These are phyloP conservation scores for Panulirus ornatus DNA, from an alignment of 1,140 invertebrate genomes.

Conservation along the genomic window DNA sequence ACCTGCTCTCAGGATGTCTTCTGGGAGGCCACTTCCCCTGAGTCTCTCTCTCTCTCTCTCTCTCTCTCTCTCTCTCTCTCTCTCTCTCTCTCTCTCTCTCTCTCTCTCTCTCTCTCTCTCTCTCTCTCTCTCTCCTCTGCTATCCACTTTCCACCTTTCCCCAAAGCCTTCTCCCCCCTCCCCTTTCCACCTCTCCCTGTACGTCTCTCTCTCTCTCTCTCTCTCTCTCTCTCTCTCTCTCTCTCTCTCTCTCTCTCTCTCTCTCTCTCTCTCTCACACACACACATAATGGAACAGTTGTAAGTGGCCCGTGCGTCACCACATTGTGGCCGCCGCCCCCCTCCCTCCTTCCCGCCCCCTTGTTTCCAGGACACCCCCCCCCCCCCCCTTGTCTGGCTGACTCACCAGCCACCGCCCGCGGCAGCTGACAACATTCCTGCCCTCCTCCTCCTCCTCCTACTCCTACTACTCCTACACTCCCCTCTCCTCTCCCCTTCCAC, in stretches of 20 bases:
- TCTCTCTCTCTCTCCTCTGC: not conserved
- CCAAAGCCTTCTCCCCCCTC: not conserved
- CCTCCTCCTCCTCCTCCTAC: not conserved
- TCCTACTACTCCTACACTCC: not conserved
- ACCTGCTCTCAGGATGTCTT: too few relatives aligned
- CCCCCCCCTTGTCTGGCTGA: too few relatives aligned
- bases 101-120: not conserved
- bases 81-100: not conserved
- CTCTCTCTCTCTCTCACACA: constrained; percentile 9
- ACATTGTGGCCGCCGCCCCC: too few relatives aligned
- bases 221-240: not conserved
- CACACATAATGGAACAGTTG: too few relatives aligned
- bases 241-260: constrained; percentile 12
- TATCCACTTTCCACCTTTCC: not conserved
- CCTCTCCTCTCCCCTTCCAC: not conserved
- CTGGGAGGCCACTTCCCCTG: too few relatives aligned
- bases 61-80: not conserved
- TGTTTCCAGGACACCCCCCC: too few relatives aligned
- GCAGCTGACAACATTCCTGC: too few relatives aligned
- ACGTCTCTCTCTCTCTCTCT: not conserved
- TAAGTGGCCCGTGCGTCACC: too few relatives aligned
- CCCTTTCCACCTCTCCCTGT: not conserved
- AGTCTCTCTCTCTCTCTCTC: not conserved
- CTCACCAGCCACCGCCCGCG: too few relatives aligned
- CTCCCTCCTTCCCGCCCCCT: too few relatives aligned